Conservation (phyloP, 2,888 invertebrate genomes). For the Tetanocera ferruginea region DNA sequence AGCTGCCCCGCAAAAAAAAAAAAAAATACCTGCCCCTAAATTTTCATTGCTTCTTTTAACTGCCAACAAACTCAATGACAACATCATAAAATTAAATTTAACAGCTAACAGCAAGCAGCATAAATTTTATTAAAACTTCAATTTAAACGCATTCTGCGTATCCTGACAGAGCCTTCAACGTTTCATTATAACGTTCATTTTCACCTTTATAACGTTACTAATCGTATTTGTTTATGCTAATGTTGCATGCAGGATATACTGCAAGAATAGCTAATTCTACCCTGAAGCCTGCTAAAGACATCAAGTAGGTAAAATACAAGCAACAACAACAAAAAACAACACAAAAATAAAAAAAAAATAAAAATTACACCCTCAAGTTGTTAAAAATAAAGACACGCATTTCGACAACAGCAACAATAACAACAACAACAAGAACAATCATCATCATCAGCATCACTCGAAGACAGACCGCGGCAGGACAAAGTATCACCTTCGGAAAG, state of each 20-base stretch:
- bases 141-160: conserved; percentile 1
- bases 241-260: conserved; percentile 25
- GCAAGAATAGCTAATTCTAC: conserved; percentile 53
- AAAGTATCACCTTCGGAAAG: conserved; percentile 21
- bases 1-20: not conserved
- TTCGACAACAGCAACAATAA: conserved; percentile 21
- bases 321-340: not conserved
- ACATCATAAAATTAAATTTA: conserved; percentile 15
- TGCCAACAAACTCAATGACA: not conserved
- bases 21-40: not conserved
- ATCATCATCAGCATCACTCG: not conserved
- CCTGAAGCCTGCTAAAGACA: conserved; percentile 63
- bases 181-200: conserved; percentile 21
- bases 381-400: conserved; percentile 30
- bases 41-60: not conserved
- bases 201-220: conserved; percentile 33
- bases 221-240: conserved; percentile 37
- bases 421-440: not conserved
- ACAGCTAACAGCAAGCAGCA: not conserved
- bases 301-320: conserved; percentile 44
- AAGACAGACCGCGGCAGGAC: conserved; percentile 40
- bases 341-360: not conserved
- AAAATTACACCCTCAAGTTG: conserved; percentile 21
- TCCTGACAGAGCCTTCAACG: not conserved
- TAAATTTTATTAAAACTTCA: conserved; percentile 26